Base-by-base conservation (phyloP, 2,113 vertebrate genomes). In the Nannobrachium achirus region DNA sequence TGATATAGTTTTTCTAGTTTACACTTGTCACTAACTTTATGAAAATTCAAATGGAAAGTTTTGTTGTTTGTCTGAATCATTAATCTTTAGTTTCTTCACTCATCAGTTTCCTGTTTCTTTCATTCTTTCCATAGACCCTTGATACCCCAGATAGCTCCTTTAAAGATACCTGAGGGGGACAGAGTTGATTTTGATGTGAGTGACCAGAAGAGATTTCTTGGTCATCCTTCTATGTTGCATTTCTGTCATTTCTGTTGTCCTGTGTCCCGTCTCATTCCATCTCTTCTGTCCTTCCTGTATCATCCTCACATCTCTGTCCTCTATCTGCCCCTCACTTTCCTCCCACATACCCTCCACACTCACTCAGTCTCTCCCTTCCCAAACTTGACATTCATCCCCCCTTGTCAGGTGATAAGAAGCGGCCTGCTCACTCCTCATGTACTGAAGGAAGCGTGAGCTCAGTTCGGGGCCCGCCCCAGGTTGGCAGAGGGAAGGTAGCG, bases 171-270 rank as follows among this genome's bases (percentile, higher is more conserved):
- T 3, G 93, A 94, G 57, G 93, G 93, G 13, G 92, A 94, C 0
- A 73, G 92, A 33, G 93, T 94, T 18, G 92, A 93, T 69, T 94
- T 94, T 84, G 93, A 94, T 74, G 93, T 93, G 68, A 91, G 90
- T 78, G 1, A 16, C 19, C 10, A 10, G 19, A 20, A 18, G 42
- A 13, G 16, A 4, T 41, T n/a, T 41, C 9, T 48, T 14, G 46
- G 13, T 14, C 6, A 2, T 6, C 14, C 14, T 48, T 11, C 13
- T 11, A 14, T 58, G n/a, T 58, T 18, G 13, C 25, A 33, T n/a
- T n/a, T 60, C 41, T 7, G 19, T 11, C 10, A 11, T 33, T 25
- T 25, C 16, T 19, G 18, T 11, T 10, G 25, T 52, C 14, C 19
- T 56, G n/a, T 66, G 46, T 10, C 16, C 11, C 2, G 14, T 39